phyloP scores from a whole-genome alignment of 2,888 invertebrate species.

The Drosophila aldrichi region DNA sequence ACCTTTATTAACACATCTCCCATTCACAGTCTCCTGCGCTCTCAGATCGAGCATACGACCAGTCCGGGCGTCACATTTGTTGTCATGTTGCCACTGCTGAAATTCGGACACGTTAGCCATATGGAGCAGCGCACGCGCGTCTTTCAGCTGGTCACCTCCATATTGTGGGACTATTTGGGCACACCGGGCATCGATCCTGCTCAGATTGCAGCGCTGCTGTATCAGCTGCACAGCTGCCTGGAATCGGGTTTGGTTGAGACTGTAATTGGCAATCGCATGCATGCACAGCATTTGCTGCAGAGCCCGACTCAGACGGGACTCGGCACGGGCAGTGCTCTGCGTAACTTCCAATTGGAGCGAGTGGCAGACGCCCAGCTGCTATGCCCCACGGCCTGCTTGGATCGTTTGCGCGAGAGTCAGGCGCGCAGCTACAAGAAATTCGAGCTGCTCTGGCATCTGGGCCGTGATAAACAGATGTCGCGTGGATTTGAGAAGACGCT shows the following conservation, averaged over 20 bases:
- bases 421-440: slow-evolving; percentile 85
- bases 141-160: slow-evolving; percentile 89
- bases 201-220: slow-evolving; percentile 88
- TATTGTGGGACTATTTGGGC: slow-evolving; percentile 90
- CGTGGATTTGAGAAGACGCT: slow-evolving; percentile 87
- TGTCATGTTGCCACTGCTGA: slow-evolving; percentile 89
- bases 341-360: slow-evolving; percentile 81
- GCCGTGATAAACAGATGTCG: slow-evolving; percentile 88
- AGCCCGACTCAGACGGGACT: slow-evolving; percentile 52
- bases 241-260: slow-evolving; percentile 89
- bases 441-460: slow-evolving; percentile 90
- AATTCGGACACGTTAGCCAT: slow-evolving; percentile 88
- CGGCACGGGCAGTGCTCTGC: slow-evolving; percentile 55
- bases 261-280: slow-evolving; percentile 87
- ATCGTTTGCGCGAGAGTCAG: slow-evolving; percentile 83
- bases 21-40: slow-evolving; percentile 81
- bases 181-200: slow-evolving; percentile 80
- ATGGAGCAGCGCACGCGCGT: slow-evolving; percentile 89
- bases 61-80: slow-evolving; percentile 88
- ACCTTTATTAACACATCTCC: not conserved
- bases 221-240: slow-evolving; percentile 91
- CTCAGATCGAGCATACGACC: slow-evolving; percentile 85
- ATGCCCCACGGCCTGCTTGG: slow-evolving; percentile 78
- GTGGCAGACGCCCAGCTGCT: slow-evolving; percentile 83
- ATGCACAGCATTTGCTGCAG: slow-evolving; percentile 80